These are phyloP conservation scores for Geococcyx californianus DNA, from an alignment of 2,113 vertebrate species.

Conservation along the genomic window DNA sequence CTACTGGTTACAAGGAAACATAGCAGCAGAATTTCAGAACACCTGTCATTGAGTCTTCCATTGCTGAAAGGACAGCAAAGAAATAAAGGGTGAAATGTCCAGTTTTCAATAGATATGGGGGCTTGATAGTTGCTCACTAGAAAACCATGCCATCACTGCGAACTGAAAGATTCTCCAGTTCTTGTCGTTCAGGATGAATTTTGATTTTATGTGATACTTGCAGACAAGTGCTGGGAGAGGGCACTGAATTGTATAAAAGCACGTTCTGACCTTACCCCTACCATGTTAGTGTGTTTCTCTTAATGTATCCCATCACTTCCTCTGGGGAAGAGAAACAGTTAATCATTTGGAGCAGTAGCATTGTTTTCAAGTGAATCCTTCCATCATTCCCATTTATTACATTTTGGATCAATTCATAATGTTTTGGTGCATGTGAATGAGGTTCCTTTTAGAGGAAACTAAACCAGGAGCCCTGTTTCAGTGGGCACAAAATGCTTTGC, in stretches of 20 bases:
- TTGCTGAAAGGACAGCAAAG: background rate
- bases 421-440: background rate
- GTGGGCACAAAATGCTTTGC: background rate
- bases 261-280: background rate
- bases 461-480: background rate
- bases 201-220: fast-evolving
- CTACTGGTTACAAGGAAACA: background rate
- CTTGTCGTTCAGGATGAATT: background rate
- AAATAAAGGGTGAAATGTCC: background rate
- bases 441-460: background rate
- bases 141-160: background rate
- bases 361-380: background rate
- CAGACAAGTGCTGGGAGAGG: background rate
- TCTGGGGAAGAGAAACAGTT: background rate
- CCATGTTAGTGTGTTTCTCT: background rate
- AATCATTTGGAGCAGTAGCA: no score
- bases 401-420: fast-evolving
- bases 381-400: fast-evolving
- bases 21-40: background rate
- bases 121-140: background rate
- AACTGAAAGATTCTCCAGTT: background rate
- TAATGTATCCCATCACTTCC: background rate
- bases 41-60: background rate
- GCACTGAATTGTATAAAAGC: background rate
- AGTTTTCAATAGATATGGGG: background rate